These are phyloP conservation scores for Tetramorium simillimum DNA, from an alignment of 1,140 invertebrate genomes.

Conservation along the genomic window DNA sequence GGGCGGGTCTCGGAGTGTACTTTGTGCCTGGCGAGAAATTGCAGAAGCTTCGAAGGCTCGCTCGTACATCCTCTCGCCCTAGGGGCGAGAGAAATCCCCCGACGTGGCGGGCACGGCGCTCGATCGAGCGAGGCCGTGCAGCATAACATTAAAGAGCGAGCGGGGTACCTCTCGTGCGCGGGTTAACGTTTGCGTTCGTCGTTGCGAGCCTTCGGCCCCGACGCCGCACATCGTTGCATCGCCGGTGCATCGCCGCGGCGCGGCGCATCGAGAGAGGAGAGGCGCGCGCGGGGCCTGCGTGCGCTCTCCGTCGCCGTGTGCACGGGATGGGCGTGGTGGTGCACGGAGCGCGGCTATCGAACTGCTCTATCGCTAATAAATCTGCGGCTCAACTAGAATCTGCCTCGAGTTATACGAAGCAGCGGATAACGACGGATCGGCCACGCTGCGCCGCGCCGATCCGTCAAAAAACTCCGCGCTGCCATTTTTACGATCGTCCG, in stretches of 20 bases:
- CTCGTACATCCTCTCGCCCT: constrained; percentile 48
- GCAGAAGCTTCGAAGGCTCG: constrained; percentile 53
- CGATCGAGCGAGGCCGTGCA: constrained; percentile 59
- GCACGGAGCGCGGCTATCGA: constrained; percentile 81
- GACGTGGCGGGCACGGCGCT: constrained; percentile 40
- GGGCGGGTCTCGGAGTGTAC: constrained; percentile 40
- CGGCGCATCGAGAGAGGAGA: constrained; percentile 2
- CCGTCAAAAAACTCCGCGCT: constrained; percentile 63
- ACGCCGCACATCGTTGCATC: constrained; percentile 20
- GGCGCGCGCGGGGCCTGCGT: constrained; percentile 27
- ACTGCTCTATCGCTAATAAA: constrained; percentile 82
- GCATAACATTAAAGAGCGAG: constrained; percentile 63
- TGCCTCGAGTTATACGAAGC: constrained; percentile 75
- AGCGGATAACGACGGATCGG: constrained; percentile 67
- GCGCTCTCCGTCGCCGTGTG: constrained; percentile 50
- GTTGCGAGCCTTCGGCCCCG: constrained; percentile 30
- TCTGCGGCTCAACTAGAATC: constrained; percentile 83
- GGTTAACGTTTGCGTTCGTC: constrained; percentile 49
- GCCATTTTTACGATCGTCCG: constrained; percentile 44
- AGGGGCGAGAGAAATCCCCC: constrained; percentile 62
- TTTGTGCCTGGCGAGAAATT: constrained; percentile 62
- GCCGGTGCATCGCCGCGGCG: constrained; percentile 45
- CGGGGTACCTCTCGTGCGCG: neutral
- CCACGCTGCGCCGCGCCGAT: constrained; percentile 6
- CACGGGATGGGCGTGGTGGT: constrained; percentile 80